Percentiles rank a stretch among this genome's conserved stretches.
phyloP scores from a whole-genome alignment of 1,140 invertebrate species.

The Eueides isabella region DNA sequence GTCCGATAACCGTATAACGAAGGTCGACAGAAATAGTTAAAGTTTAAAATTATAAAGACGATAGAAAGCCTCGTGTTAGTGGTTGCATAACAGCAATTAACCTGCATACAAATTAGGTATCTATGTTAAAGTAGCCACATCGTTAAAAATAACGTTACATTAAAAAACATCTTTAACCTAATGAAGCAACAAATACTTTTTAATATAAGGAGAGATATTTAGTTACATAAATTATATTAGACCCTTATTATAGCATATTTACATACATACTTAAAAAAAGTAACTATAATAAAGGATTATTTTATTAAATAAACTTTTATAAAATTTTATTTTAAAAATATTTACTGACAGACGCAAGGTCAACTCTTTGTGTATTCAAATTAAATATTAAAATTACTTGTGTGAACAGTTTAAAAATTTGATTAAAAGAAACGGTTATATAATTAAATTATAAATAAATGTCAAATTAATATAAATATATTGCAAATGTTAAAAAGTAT shows the following conservation, averaged over 20 bases:
- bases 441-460: no score
- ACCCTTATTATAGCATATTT: background rate
- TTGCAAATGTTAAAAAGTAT: no score
- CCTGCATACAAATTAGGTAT: constrained; percentile 1
- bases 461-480: no score
- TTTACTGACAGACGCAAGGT: no score
- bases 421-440: no score
- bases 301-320: no score
- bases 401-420: no score
- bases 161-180: background rate
- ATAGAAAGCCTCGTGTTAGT: background rate
- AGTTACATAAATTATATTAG: background rate
- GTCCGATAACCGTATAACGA: background rate
- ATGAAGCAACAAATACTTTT: background rate
- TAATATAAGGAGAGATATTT: background rate
- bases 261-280: background rate
- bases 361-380: no score
- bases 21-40: background rate
- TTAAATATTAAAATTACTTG: no score
- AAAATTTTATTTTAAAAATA: no score
- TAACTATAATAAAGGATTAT: background rate
- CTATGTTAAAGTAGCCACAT: background rate
- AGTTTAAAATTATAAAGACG: background rate
- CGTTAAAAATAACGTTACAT: background rate
- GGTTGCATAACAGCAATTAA: background rate